Evolutionary conservation across 2,113 vertebrate genomes (phyloP).

Genomic region (Synchiropus splendidus): DNA sequence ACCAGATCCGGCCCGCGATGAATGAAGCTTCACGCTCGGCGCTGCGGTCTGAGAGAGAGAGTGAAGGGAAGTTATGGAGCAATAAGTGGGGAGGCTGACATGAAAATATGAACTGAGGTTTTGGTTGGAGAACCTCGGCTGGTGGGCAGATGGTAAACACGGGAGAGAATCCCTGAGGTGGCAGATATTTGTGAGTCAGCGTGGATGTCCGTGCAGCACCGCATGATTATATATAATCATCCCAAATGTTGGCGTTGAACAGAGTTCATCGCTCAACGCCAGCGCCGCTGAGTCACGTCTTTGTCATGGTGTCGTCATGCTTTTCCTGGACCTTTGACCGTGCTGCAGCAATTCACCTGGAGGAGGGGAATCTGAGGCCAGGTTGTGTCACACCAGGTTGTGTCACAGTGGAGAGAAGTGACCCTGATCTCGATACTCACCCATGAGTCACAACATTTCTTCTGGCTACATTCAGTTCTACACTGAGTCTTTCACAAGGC

Average conservation of each 20-base stretch:
- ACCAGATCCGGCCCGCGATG: conserved; percentile 21
- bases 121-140: too few relatives aligned
- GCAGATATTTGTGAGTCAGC: conserved; percentile 20
- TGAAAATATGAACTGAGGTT: conserved; percentile 15
- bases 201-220: conserved; percentile 27
- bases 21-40: conserved; percentile 27
- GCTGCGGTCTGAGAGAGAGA: conserved; percentile 16
- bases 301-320: too few relatives aligned
- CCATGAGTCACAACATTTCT: too few relatives aligned
- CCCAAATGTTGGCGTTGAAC: conserved; percentile 56
- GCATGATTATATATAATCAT: conserved; percentile 60
- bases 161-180: conserved; percentile 40
- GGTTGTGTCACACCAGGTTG: too few relatives aligned
- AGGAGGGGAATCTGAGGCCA: too few relatives aligned
- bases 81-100: conserved; percentile 27
- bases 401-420: too few relatives aligned
- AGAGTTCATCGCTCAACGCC: conserved; percentile 44
- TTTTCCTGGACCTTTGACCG: too few relatives aligned
- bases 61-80: conserved; percentile 21
- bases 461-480: too few relatives aligned
- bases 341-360: too few relatives aligned
- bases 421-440: too few relatives aligned
- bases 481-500: too few relatives aligned
- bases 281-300: conserved; percentile 30
- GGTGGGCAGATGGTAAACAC: conserved; percentile 29